Percentiles rank a stretch among this genome's conserved stretches.
These are phyloP conservation scores for Emydura subglobosa DNA, from an alignment of 2,113 vertebrate genomes.

Conservation along the genomic window DNA sequence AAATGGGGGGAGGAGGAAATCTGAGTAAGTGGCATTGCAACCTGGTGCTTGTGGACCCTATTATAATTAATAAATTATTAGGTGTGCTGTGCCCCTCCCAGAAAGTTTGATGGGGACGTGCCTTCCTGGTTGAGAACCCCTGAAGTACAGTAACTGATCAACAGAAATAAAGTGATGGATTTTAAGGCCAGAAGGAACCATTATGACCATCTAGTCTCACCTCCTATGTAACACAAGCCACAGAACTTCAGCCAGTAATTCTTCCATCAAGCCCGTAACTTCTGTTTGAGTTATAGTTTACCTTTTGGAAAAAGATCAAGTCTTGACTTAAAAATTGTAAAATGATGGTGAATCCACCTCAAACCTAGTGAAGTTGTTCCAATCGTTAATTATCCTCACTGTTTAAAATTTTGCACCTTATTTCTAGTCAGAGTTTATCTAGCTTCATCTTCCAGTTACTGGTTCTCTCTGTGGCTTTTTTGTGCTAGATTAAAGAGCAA, in stretches of 20 bases:
- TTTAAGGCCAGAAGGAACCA: neutral
- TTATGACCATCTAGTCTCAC: neutral
- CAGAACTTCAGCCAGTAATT: neutral
- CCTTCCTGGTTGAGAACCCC: no score
- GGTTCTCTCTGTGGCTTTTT: neutral
- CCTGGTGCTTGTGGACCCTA: no score
- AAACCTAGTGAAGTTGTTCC: neutral
- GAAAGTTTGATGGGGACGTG: no score
- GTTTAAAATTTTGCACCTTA: neutral
- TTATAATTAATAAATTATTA: no score
- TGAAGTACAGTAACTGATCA: neutral
- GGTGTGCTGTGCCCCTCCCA: no score
- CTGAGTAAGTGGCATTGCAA: no score
- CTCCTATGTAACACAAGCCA: fast-evolving
- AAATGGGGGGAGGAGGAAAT: no score
- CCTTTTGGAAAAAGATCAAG: neutral
- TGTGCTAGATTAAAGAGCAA: neutral
- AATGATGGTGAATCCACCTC: neutral
- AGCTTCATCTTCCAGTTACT: neutral
- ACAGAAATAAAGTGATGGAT: neutral
- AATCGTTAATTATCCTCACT: neutral
- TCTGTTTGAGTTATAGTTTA: neutral
- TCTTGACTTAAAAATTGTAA: neutral
- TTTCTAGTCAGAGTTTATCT: conserved; percentile 3
- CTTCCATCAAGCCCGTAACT: neutral